Base-by-base conservation (phyloP, 2,113 vertebrate species). In the Podiceps cristatus region DNA sequence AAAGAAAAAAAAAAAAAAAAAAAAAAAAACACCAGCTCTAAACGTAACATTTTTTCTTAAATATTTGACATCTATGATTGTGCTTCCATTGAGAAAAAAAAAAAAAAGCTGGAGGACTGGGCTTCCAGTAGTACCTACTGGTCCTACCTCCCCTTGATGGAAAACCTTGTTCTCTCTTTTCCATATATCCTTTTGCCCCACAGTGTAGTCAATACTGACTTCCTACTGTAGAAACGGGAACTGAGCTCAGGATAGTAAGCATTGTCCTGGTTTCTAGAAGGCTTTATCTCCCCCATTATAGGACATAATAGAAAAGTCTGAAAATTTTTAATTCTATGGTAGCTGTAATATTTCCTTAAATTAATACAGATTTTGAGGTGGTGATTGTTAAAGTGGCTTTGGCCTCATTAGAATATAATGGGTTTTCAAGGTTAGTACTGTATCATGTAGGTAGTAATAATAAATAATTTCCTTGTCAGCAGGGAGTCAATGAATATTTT, bases 391-490 rank as follows among this genome's bases (percentile, higher is more conserved):
- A 93, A 96, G 62, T 79, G 59, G 53, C 59, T 90, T 83, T 95
- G 88, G 93, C 74, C 82, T 97, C 88, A 97, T 97, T 97, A 97
- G 78, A 96, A 74, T 92, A 94, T 92, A 97, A 97, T 95, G 78
- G 84, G 71, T 92, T 97, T 97, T 97, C 97, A 97, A 97, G 97
- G 96, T 97, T 97, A 97, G 90, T 83, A 93, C 67, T 95, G 93
- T 88, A 96, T 97, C 94, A 94, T 90, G 95, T 96, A 97, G 96
- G 97, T 97, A 97, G 90, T 88, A 96, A 97, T 90, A 97, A 97
- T 97, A 97, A 97, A 97, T 97, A 97, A 97, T 97, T 96, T 97
- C 42, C 85, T 94, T 97, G 92, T 92, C 97, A 97, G 95, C 95
- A 90, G 96, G 97, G 90, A 95, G 96, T 96, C 97, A 96, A 97